phyloP scores from a whole-genome alignment of 1,140 invertebrate genomes.

The Nasonia vitripennis region DNA sequence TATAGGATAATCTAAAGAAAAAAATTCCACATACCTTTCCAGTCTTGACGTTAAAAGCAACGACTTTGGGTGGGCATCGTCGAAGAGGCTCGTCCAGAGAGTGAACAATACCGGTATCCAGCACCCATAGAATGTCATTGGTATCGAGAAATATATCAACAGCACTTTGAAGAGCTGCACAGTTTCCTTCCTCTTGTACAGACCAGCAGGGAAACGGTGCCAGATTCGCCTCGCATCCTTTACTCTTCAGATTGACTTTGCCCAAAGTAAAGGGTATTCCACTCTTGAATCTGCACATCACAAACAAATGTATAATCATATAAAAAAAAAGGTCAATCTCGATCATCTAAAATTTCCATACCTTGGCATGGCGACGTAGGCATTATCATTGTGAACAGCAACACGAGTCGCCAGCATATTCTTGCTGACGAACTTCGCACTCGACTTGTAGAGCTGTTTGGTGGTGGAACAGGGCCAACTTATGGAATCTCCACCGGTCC shows the following conservation, averaged over 20 bases:
- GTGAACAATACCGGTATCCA: slow-evolving; percentile 81
- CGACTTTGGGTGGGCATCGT: slow-evolving; percentile 80
- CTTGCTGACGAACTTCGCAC: slow-evolving; percentile 76
- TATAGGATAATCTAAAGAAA: no score
- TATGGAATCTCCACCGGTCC: slow-evolving; percentile 67
- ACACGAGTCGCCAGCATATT: slow-evolving; percentile 79
- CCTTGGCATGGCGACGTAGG: slow-evolving; percentile 77
- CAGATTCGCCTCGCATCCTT: slow-evolving; percentile 70
- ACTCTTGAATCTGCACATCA: slow-evolving; percentile 69
- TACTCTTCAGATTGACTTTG: slow-evolving; percentile 74
- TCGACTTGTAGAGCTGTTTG: slow-evolving; percentile 77
- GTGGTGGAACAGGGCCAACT: slow-evolving; percentile 77
- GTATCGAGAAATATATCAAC: slow-evolving; percentile 78
- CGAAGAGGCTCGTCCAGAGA: slow-evolving; percentile 78
- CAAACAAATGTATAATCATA: background rate
- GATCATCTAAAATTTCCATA: background rate
- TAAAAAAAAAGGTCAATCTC: no score
- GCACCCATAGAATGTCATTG: slow-evolving; percentile 79
- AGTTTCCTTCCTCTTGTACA: slow-evolving; percentile 79
- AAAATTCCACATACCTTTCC: slow-evolving; percentile 66
- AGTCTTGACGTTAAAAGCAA: slow-evolving; percentile 77
- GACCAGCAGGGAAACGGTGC: slow-evolving; percentile 79
- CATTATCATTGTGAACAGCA: slow-evolving; percentile 77
- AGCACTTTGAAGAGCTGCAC: slow-evolving; percentile 78
- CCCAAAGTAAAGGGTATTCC: slow-evolving; percentile 80